Base-by-base conservation (phyloP, 2,113 vertebrate genomes). In the Callipepla californica region DNA sequence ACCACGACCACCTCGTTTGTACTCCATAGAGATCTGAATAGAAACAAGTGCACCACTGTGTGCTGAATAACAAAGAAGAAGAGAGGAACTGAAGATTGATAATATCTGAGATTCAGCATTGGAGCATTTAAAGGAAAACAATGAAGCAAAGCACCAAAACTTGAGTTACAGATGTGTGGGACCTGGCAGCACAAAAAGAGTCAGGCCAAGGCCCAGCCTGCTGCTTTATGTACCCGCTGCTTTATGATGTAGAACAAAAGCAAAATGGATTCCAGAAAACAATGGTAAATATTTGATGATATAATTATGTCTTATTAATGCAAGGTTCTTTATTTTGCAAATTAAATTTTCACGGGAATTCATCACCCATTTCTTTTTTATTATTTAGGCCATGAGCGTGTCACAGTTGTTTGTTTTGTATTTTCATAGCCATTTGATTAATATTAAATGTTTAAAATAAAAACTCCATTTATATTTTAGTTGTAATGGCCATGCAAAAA, bases 241-340 rank as follows among this genome's bases (percentile, higher is more conserved):
- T 97, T 95, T 96, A 97, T 96, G 93, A 96, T 82, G 66, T 79
- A 93, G 96, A 97, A 96, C 87, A 94, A 95, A 96, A 97, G 96
- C 88, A 97, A 96, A 97, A 97, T 92, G 65, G 91, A 97, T 96
- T 95, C 70, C 94, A 55, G 79, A 68, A 96, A 97, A 95, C 96
- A 96, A 96, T 95, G 90, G 95, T 98, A 97, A 98, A 98, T 97
- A 97, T 98, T 98, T 98, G 96, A 97, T 97, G 97, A 97, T 89
- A 96, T 87, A 97, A 97, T 98, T 97, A 98, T 97, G 96, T 86
- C 95, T 97, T 98, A 97, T 97, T 97, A 98, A 98, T 97, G 95
- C 91, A 87, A 90, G 92, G 92, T 82, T 96, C 96, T 96, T 97
- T 97, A 95, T 97, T 97, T 97, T 89, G 89, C 94, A 92, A 96